Base-by-base conservation (phyloP, 2,888 invertebrate genomes). In the Troides oblongomaculatus region DNA sequence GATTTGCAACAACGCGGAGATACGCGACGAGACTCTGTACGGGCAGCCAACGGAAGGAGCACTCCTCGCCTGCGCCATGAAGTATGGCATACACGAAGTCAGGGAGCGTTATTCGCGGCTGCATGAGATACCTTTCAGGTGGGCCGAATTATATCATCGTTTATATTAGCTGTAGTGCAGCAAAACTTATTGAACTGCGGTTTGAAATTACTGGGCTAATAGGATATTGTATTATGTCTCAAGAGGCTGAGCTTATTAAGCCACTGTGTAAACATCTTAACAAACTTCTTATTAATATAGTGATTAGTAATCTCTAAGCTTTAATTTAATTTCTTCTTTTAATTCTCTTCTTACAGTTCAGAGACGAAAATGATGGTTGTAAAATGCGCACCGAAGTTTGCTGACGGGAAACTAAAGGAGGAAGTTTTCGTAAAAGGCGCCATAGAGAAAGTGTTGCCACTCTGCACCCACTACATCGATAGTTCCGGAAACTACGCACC, bases 321-420 rank as follows among this genome's bases (percentile, higher is more conserved):
- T 30, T 30, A 12, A 14, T 46, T 46, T 14, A 0, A 14, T 4
- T 46, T 46, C 12, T 46, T 46, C 2, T 46, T 46, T 46, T 46
- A 14, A 46, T 46, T 46, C 14, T 46, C 46, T 10, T 12, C 46
- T 2, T 46, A 18, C 82, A 97, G 96, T 78, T 99, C 99, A 0
- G 99, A 99, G 81, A 97, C 98, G 73, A 99, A 99, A 91, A 97
- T 98, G 95, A 99, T 99, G 99, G 97, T 98, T 6, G 99, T 99
- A 39, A 97, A 97, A 87, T 98, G 97, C 84, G 94, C 95, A 18
- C 95, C 96, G 0, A 97, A 97, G 81, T 96, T 96, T 82, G 94
- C 94, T 69, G 95, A 96, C 77, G 94, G 94, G 60, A 95, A 95
- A 77, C 66, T 81, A 0, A 95, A 96, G 80, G 97, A 97, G 84